Evolutionary conservation across 2,888 invertebrate genomes (phyloP), one percentile per base, ranked within the genome.

Genomic region (Colostygia pectinataria): DNA sequence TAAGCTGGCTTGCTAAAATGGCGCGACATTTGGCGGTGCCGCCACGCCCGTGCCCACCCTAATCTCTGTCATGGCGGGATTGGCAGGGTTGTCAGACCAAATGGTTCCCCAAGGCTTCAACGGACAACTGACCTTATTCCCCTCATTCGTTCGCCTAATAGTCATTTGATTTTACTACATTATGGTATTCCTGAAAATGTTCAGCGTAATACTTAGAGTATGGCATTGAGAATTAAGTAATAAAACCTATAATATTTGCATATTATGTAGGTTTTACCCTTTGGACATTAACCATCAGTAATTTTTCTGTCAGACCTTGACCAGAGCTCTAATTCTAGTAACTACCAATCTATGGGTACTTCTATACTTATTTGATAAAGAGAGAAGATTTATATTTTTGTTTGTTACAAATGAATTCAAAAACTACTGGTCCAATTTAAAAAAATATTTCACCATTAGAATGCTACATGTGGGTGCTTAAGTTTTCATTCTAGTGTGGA

Each of bases 11-110:
- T 55, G 63, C 66, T 71, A 66, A 88, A 87, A 88, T 86, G 86
- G 82, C 86, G 74, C 83, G 89, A 82, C 89, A 89, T 89, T 89
- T 88, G 73, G 77, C 75, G 73, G 76, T 73, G 71, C 68, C 69
- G 77, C 81, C 88, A 72, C 87, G 70, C 89, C 87, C 82, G 74
- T 71, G 74, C 77, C 80, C 79, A 80, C 86, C 83, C 84, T 83
- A 87, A 83, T 83, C 83, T 84, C 79, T 77, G 77, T 72, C 82
- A 75, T 64, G 71, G 72, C 74, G 74, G 79, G 80, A 77, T 80
- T 80, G 81, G 73, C 74, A 76, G 79, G 80, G 77, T 78, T 80
- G 81, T 71, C 73, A 74, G 78, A 71, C 75, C 71, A 71, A 77
- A 76, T 73, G 73, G 65, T 67, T 65, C 75, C 73, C 55, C 63